Percentiles rank a stretch among this genome's conserved stretches.
These are phyloP conservation scores for Callaeas wilsoni DNA, from an alignment of 2,113 vertebrate species.

Conservation along the genomic window DNA sequence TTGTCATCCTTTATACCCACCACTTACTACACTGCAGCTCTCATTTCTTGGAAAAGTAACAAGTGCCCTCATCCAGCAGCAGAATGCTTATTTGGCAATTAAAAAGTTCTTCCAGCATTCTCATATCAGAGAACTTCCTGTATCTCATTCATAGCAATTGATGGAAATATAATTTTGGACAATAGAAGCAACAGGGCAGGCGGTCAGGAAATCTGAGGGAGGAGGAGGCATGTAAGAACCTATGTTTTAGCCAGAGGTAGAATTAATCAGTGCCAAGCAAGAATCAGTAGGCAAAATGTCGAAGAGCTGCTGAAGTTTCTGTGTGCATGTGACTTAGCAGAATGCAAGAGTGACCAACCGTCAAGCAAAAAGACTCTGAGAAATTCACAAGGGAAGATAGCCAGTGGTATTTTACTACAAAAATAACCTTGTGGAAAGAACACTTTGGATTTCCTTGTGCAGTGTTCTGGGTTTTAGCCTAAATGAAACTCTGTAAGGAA, in stretches of 20 bases:
- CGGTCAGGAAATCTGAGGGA: neutral
- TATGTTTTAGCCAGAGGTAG: neutral
- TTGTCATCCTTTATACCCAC: neutral
- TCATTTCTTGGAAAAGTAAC: neutral
- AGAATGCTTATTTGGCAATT: neutral
- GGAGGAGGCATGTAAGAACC: neutral
- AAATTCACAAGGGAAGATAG: neutral
- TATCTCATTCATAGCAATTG: neutral
- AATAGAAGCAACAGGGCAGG: neutral
- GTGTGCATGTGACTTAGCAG: neutral
- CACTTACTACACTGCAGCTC: neutral
- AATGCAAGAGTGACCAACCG: neutral
- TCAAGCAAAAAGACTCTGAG: neutral
- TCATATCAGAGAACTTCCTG: neutral
- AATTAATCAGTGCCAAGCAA: neutral
- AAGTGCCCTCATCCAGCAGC: neutral
- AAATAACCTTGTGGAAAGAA: neutral
- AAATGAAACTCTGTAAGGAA: neutral
- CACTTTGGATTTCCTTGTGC: neutral
- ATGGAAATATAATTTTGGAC: neutral
- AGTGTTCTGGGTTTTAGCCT: neutral
- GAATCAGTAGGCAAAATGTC: neutral
- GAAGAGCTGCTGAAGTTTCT: neutral
- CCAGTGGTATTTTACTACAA: neutral
- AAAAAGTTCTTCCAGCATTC: neutral